Conservation (phyloP, 2,113 vertebrate genomes). For the Rhinoptilus africanus region DNA sequence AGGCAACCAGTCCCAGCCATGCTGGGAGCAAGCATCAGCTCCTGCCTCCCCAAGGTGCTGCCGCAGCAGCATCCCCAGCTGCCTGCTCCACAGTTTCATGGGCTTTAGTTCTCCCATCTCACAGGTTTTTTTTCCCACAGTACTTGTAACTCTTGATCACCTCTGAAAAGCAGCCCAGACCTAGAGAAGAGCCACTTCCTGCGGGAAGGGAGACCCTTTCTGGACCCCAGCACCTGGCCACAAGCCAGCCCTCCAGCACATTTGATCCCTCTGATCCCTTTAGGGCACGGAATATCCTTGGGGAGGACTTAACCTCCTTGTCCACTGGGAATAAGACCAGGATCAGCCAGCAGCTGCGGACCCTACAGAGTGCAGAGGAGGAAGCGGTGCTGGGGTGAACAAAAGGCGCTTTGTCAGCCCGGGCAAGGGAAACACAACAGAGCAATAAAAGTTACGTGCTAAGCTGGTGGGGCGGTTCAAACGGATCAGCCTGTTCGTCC, state of each 20-base stretch:
- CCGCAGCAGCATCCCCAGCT: neutral
- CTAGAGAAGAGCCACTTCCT: neutral
- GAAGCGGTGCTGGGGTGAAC: neutral
- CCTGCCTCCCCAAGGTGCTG: neutral
- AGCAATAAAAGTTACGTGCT: neutral
- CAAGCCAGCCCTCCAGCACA: neutral
- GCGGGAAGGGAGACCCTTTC: accelerated
- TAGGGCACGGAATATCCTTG: neutral
- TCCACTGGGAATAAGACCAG: neutral
- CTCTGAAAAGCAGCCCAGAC: neutral
- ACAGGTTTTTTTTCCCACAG: neutral
- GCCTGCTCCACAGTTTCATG: neutral
- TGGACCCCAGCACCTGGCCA: neutral
- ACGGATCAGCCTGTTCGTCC: neutral
- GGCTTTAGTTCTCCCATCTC: neutral
- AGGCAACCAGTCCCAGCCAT: accelerated
- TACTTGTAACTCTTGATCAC: neutral
- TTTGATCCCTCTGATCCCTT: neutral
- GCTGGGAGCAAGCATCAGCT: neutral
- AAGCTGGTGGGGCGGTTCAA: neutral
- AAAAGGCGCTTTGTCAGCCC: neutral
- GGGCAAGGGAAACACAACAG: neutral
- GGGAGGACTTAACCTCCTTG: neutral
- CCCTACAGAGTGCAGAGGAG: neutral
- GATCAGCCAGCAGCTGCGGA: neutral